Evolutionary conservation across 2,888 invertebrate genomes (phyloP).

Genomic region (Magallana nippona): DNA sequence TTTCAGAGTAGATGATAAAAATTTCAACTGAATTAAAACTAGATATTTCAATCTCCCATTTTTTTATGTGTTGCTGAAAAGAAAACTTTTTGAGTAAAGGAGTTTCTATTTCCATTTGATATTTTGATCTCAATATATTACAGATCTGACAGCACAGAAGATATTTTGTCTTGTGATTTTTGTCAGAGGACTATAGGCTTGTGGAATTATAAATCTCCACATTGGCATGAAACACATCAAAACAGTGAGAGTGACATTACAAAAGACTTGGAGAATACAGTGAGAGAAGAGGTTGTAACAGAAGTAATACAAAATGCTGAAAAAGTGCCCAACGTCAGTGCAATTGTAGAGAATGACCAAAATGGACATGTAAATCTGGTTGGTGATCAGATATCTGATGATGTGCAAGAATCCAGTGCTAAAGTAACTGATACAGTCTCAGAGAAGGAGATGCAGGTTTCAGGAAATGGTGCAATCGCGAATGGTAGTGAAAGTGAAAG

Average conservation of each 20-base stretch:
- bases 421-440: background rate
- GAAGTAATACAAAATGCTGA: background rate
- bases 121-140: background rate
- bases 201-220: constrained; percentile 65
- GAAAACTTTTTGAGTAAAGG: no score
- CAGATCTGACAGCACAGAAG: constrained; percentile 44
- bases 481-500: background rate
- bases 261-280: background rate
- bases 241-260: background rate
- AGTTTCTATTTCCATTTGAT: no score
- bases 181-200: constrained; percentile 69
- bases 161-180: constrained; percentile 64
- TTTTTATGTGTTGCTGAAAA: no score
- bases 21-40: no score
- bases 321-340: background rate
- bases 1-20: no score
- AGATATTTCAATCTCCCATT: no score
- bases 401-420: background rate
- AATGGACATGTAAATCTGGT: background rate
- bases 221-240: background rate
- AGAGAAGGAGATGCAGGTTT: background rate
- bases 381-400: constrained; percentile 5
- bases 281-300: background rate
- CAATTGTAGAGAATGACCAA: background rate
- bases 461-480: background rate